A percentile compares a stretch with the other conserved stretches of the same genome.
phyloP scores from a whole-genome alignment of 2,797 vertebrate genomes.

The Iguana delicatissima region DNA sequence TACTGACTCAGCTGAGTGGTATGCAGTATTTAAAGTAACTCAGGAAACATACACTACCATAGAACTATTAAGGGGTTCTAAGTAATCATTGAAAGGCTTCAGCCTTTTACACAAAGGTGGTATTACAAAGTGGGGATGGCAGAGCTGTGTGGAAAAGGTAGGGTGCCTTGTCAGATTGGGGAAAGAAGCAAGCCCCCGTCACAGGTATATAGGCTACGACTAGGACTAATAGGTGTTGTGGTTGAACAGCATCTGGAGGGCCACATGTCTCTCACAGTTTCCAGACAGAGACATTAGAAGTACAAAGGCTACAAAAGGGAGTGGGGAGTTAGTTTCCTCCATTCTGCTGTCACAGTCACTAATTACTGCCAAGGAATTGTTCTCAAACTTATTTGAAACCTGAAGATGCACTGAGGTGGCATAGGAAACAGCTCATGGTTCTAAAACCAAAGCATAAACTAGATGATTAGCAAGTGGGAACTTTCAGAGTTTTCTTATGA shows the following conservation, averaged over 20 bases:
- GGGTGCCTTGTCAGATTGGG: no score
- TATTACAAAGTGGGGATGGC: no score
- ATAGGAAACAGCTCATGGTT: background rate
- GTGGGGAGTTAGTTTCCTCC: background rate
- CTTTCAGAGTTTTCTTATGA: conserved; percentile 52
- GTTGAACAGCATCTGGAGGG: background rate
- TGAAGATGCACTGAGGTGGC: background rate
- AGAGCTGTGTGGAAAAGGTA: no score
- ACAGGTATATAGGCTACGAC: no score
- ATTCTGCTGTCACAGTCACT: background rate
- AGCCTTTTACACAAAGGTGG: no score
- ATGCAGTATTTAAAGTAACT: no score
- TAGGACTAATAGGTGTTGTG: background rate
- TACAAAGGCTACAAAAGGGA: background rate
- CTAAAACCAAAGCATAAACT: conserved; percentile 39
- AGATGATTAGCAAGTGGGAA: conserved; percentile 52
- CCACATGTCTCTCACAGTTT: background rate
- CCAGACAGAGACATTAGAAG: background rate
- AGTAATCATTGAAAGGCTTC: no score
- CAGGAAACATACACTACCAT: no score
- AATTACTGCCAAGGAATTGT: background rate
- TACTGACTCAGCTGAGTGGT: no score
- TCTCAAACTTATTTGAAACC: conserved; percentile 20
- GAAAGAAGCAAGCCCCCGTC: no score
- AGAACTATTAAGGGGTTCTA: no score